These are phyloP conservation scores for Drepanosiphum platanoidis DNA, from an alignment of 2,888 invertebrate genomes.

Conservation along the genomic window DNA sequence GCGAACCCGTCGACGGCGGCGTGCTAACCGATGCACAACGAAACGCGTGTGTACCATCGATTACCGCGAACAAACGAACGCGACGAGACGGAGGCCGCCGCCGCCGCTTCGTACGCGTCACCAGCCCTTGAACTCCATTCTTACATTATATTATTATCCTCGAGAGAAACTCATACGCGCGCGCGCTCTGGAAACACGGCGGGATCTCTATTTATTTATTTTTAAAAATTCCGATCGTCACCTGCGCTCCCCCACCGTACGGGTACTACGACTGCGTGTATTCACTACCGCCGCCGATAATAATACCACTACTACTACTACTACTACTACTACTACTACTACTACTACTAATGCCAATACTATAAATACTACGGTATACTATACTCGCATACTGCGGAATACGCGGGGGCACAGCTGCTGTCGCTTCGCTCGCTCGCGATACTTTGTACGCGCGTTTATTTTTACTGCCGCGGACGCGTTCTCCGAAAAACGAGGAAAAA, in stretches of 20 bases:
- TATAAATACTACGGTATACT: background rate
- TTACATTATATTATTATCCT: conserved; percentile 17
- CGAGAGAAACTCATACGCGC: background rate
- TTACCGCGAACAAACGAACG: conserved; percentile 8
- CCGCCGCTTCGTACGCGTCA: conserved; percentile 51
- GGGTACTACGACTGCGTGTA: background rate
- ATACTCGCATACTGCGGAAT: background rate
- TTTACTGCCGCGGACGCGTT: background rate
- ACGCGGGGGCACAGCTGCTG: background rate
- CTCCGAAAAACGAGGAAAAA: background rate
- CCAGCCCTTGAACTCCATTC: conserved; percentile 59
- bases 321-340: background rate
- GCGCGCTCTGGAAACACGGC: background rate
- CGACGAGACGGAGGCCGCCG: background rate
- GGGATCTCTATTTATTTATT: background rate
- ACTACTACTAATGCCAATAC: background rate
- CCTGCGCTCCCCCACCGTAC: background rate
- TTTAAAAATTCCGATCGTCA: background rate
- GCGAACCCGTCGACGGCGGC: background rate
- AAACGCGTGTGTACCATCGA: conserved; percentile 28
- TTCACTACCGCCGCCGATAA: no score
- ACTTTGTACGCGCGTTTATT: no score
- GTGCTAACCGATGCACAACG: conserved; percentile 38
- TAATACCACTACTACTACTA: background rate
- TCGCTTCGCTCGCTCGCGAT: no score